These are phyloP conservation scores for Melipona beecheii DNA, from an alignment of 2,888 invertebrate species.

Conservation along the genomic window DNA sequence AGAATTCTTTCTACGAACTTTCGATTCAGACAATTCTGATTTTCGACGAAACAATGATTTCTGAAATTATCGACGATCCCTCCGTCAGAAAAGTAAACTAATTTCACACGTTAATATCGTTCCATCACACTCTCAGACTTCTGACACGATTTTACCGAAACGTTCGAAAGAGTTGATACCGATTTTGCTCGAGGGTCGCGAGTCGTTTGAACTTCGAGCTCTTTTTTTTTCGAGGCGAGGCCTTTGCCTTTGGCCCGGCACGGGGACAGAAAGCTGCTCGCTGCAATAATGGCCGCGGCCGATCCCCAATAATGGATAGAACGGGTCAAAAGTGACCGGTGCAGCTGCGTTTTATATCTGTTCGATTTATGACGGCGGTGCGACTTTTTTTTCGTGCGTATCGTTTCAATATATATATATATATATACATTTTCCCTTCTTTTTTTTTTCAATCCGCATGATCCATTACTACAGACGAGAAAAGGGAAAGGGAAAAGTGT, in stretches of 20 bases:
- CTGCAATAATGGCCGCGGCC: conserved; percentile 39
- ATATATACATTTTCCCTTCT: neutral
- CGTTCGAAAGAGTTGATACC: no score
- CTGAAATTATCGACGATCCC: no score
- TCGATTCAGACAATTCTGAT: no score
- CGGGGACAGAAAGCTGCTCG: conserved; percentile 1
- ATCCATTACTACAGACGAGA: conserved; percentile 25
- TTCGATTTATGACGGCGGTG: conserved; percentile 37
- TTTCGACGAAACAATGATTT: no score
- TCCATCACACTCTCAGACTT: no score
- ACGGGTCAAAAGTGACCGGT: conserved; percentile 42
- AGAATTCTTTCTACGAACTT: no score
- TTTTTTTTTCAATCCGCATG: neutral
- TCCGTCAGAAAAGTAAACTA: no score
- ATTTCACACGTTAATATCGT: no score
- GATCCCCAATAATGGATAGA: conserved; percentile 54
- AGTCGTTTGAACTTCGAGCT: neutral
- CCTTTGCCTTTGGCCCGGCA: conserved; percentile 15
- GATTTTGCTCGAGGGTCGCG: neutral
- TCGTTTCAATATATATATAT: conserved; percentile 3
- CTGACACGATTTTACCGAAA: no score
- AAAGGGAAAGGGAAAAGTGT: neutral
- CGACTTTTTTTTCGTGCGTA: conserved; percentile 11
- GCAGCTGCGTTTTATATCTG: conserved; percentile 37
- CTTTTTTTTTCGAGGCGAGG: neutral